Evolutionary conservation across 2,113 vertebrate genomes (phyloP), one percentile per base, ranked within the genome.

Genomic region (Cottus gobio): DNA sequence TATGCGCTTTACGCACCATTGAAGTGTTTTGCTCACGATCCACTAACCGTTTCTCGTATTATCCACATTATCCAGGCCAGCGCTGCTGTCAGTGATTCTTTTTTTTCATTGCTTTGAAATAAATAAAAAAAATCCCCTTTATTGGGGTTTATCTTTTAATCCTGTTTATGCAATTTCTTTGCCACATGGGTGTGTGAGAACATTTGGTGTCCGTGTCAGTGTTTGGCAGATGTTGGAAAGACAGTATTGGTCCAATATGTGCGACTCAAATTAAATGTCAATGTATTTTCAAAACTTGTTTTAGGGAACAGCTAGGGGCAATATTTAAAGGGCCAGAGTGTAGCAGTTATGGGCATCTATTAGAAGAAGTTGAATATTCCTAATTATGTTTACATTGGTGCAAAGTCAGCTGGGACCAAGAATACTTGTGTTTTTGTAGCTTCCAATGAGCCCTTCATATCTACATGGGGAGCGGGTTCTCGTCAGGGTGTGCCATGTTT

Each of bases 61-160:
- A 83, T 64, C 68, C 20, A 18, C 9, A 65, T 61, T 67, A 81
- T 77, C 54, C 58, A 70, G 31, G 22, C 54, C 65, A 18, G 62
- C 56, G 31, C 71, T 78, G 71, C 64, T 83, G 72, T 82, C 82
- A 82, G 8, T 66, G 73, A 86, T 79, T 52, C 37, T 18, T 48
- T 46, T 20, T 72, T 60, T 74, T 50, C 34, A 30, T 20, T 56
- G 70, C 74, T 80, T 52, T 80, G 52, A 75, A 64, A 37, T 11
- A 62, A 85, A 85, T 5, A 16, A 79, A 71, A 44, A 78, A 62
- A 87, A 42, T 30, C 15, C 24, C 18, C 54, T 26, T 88, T 64
- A 16, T 26, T 79, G 70, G 44, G 75, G 61, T 87, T 82, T 65
- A 60, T 87, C 75, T 52, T n/a, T n/a, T 62, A 61, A 84, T 86